Evolutionary conservation across 2,888 invertebrate species (phyloP).

Genomic region (Andricus curvator): DNA sequence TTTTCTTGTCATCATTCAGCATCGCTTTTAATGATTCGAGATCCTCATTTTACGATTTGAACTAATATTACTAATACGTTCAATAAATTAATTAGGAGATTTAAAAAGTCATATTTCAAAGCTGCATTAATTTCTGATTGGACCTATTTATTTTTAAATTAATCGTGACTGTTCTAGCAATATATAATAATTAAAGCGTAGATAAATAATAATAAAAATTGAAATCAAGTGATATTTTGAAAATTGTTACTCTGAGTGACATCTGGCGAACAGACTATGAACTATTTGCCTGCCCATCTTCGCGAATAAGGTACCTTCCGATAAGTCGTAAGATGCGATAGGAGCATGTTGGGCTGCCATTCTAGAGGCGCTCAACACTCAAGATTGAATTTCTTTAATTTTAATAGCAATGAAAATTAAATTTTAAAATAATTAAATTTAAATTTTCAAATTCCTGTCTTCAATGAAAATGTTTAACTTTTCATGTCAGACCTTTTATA

Average conservation of each 20-base stretch:
- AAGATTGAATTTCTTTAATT: neutral
- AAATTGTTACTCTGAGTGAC: constrained; percentile 4
- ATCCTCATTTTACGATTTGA: too few relatives aligned
- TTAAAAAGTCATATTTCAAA: neutral
- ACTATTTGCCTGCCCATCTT: constrained; percentile 1
- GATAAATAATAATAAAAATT: neutral
- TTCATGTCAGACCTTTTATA: too few relatives aligned
- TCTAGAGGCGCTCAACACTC: neutral
- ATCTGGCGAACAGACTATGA: neutral
- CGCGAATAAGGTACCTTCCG: constrained; percentile 10
- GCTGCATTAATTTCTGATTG: neutral
- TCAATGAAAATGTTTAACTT: too few relatives aligned
- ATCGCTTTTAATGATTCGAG: too few relatives aligned
- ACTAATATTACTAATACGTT: too few relatives aligned
- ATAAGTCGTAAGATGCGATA: neutral
- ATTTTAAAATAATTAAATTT: neutral
- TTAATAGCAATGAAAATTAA: neutral
- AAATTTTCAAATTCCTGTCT: neutral
- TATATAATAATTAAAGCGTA: neutral
- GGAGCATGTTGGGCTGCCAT: neutral
- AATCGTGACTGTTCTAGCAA: neutral
- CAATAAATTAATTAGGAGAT: neutral
- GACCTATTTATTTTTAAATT: neutral
- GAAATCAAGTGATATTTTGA: neutral
- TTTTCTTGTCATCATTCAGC: too few relatives aligned